Evolutionary conservation across 1,140 invertebrate species (phyloP).

Genomic region (Chlorops oryzae): DNA sequence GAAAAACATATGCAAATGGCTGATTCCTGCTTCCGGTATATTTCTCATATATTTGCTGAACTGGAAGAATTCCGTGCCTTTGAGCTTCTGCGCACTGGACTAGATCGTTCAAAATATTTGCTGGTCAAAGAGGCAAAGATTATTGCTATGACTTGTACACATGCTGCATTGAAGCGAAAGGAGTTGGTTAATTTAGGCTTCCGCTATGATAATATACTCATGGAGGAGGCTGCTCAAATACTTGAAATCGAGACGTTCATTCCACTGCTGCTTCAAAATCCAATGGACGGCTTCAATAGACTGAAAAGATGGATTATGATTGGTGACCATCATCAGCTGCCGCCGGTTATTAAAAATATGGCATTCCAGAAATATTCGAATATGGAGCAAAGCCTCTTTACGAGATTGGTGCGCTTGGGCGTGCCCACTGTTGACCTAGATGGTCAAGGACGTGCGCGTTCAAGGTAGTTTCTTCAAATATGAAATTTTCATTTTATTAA

Average conservation of each 20-base stretch:
- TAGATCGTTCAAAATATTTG: slow-evolving; percentile 93
- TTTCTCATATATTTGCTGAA: slow-evolving; percentile 93
- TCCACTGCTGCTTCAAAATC: slow-evolving; percentile 93
- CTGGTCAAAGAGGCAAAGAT: slow-evolving; percentile 99
- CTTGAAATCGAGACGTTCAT: slow-evolving; percentile 99
- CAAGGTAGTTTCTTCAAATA: slow-evolving; percentile 17
- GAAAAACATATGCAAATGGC: slow-evolving; percentile 89
- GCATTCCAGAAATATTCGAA: slow-evolving; percentile 99
- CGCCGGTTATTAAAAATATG: slow-evolving; percentile 99
- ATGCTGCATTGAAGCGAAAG: slow-evolving; percentile 93
- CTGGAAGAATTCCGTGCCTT: slow-evolving; percentile 98
- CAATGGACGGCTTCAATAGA: slow-evolving; percentile 90
- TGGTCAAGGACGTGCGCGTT: slow-evolving; percentile 84
- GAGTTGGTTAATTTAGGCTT: slow-evolving; percentile 94
- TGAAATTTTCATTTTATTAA: slow-evolving; percentile 15
- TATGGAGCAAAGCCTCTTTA: slow-evolving; percentile 99
- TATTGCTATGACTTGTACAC: slow-evolving; percentile 99
- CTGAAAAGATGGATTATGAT: slow-evolving; percentile 99
- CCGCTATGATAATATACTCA: slow-evolving; percentile 98
- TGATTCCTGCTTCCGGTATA: slow-evolving; percentile 88
- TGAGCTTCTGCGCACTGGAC: slow-evolving; percentile 87
- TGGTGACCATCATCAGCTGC: slow-evolving; percentile 98
- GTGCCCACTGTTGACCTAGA: slow-evolving; percentile 96
- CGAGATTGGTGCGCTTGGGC: slow-evolving; percentile 88
- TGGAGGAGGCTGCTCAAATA: slow-evolving; percentile 99